Evolutionary conservation across 2,797 vertebrate genomes (phyloP).

Genomic region (Phoxinus dragarum): DNA sequence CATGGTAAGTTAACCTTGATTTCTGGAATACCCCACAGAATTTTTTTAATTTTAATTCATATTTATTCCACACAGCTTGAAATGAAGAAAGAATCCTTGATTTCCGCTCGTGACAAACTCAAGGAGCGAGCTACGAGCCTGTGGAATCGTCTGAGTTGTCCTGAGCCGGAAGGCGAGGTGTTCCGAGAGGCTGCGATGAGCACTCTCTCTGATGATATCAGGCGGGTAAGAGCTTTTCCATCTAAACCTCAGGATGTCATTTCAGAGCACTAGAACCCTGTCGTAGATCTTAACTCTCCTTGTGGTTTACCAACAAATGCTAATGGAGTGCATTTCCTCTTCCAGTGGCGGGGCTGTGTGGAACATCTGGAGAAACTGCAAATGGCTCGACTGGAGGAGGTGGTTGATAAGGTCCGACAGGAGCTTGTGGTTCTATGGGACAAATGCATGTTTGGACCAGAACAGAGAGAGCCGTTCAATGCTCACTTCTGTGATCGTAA

Average conservation of each 20-base stretch:
- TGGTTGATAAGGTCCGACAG: conserved; percentile 68
- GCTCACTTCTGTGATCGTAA: conserved; percentile 68
- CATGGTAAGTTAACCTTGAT: not conserved
- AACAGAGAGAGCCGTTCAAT: conserved; percentile 67
- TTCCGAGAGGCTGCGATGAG: conserved; percentile 48
- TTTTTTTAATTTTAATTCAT: too few relatives aligned
- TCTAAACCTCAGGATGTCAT: conserved; percentile 28
- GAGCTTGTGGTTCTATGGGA: conserved; percentile 72
- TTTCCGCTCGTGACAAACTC: conserved; percentile 51
- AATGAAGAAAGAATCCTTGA: conserved; percentile 58
- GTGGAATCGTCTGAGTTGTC: conserved; percentile 61
- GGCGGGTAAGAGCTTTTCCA: conserved; percentile 52
- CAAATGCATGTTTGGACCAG: conserved; percentile 68
- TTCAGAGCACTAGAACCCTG: not conserved
- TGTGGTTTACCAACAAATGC: conserved; percentile 16
- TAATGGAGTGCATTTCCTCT: conserved; percentile 31
- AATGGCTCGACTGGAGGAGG: conserved; percentile 67
- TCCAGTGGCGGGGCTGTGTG: conserved; percentile 71
- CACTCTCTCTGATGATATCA: conserved; percentile 60
- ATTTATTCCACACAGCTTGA: conserved; percentile 53
- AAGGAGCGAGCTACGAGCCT: conserved; percentile 59
- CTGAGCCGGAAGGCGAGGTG: conserved; percentile 46
- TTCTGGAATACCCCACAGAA: not conserved
- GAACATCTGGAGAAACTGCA: conserved; percentile 69
- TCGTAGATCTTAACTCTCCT: conserved; percentile 15